A percentile compares a stretch with the other conserved stretches of the same genome.
Evolutionary conservation across 1,140 invertebrate species (phyloP).

Genomic region (Zaprionus ornatus): DNA sequence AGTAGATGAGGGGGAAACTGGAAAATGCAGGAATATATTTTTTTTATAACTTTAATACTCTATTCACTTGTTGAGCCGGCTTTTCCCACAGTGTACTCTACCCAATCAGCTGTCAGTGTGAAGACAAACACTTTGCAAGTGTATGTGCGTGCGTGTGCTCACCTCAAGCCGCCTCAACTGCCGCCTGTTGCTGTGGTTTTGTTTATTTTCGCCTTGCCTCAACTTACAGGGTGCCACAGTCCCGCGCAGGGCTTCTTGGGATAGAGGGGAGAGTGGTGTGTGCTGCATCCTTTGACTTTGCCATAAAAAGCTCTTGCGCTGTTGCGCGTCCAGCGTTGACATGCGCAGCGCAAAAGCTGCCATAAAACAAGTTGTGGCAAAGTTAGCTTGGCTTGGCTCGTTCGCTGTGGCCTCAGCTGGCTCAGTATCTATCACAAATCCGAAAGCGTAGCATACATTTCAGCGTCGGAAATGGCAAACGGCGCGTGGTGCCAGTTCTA

Average conservation of each 20-base stretch:
- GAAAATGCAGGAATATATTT: too few species aligned
- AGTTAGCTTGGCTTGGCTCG: slow-evolving; percentile 8
- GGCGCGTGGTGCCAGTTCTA: slow-evolving; percentile 43
- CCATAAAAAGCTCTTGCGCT: slow-evolving; percentile 48
- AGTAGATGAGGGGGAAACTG: not conserved
- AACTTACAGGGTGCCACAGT: slow-evolving; percentile 35
- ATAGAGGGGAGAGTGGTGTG: too few species aligned
- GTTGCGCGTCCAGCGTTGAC: slow-evolving; percentile 46
- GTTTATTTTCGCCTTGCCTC: slow-evolving; percentile 30
- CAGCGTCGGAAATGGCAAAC: slow-evolving; percentile 53
- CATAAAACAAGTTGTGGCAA: slow-evolving; percentile 35
- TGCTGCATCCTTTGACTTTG: slow-evolving; percentile 42
- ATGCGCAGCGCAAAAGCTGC: slow-evolving; percentile 60
- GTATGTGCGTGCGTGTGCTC: not conserved
- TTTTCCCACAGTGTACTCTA: not conserved
- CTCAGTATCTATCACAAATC: slow-evolving; percentile 71
- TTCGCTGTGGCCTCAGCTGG: slow-evolving; percentile 4
- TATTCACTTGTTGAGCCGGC: too few species aligned
- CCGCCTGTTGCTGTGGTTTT: slow-evolving; percentile 56
- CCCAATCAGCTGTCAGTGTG: not conserved
- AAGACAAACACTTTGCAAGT: slow-evolving; percentile 1
- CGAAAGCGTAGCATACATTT: slow-evolving; percentile 59
- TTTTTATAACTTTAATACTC: too few species aligned
- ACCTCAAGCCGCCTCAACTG: not conserved
- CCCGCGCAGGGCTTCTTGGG: too few species aligned